phyloP scores from a whole-genome alignment of 2,113 vertebrate species.

The Apeltes quadracus region DNA sequence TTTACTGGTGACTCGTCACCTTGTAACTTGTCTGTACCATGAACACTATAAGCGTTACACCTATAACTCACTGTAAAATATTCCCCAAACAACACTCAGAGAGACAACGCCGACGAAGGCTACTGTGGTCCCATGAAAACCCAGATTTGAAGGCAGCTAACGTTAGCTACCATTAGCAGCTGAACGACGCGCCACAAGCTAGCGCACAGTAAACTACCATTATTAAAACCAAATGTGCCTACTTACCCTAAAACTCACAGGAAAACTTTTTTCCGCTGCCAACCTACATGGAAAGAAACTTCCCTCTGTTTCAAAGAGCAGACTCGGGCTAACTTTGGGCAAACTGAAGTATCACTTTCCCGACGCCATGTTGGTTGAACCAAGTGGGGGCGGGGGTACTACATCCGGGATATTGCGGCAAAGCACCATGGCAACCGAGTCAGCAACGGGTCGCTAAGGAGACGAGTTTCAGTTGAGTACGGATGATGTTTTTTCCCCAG shows the following conservation, averaged over 20 bases:
- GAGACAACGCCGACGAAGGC: not conserved
- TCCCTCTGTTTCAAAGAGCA: slow-evolving; percentile 8
- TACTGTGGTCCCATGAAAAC: not conserved
- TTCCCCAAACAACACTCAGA: not conserved
- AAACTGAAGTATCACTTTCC: slow-evolving; percentile 79
- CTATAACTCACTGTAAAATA: no score
- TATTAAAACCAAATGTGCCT: not conserved
- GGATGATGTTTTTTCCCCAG: not conserved
- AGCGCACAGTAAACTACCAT: slow-evolving; percentile 16
- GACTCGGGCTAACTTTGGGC: slow-evolving; percentile 50
- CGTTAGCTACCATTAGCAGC: slow-evolving; percentile 66
- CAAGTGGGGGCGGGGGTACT: slow-evolving; percentile 19
- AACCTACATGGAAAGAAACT: not conserved
- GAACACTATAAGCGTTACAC: not conserved
- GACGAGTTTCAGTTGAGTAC: not conserved
- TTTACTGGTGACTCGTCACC: slow-evolving; percentile 14
- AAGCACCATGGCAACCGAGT: slow-evolving; percentile 69
- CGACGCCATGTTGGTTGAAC: slow-evolving; percentile 77
- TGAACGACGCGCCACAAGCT: slow-evolving; percentile 51
- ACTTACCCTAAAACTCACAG: slow-evolving; percentile 55
- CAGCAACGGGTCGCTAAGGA: not conserved
- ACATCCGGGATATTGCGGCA: slow-evolving; percentile 78
- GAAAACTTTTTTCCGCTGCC: slow-evolving; percentile 17
- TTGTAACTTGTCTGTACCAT: accelerated
- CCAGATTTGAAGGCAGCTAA: slow-evolving; percentile 46